Evolutionary conservation across 2,888 invertebrate genomes (phyloP), one percentile per base, ranked within the genome.

Genomic region (Portevinia maculata): DNA sequence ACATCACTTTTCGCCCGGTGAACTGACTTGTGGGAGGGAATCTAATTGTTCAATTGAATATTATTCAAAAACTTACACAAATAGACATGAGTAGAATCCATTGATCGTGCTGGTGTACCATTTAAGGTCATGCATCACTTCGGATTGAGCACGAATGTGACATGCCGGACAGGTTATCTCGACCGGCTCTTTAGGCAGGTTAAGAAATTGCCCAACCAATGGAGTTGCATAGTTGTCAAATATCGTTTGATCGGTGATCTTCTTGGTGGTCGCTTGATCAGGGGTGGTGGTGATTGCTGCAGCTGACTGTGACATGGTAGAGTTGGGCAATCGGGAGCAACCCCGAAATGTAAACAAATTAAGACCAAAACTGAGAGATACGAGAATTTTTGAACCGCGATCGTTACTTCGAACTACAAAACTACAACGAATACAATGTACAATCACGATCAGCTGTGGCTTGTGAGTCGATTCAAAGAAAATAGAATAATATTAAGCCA

Each of bases 171-270:
- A 89, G 75, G 87, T 87, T n/a, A 89, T 73, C 65, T 86, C 50
- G 50, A 87, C 88, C 1, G 89, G 86, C 13, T 87, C 86, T 21
- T 78, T 84, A 1, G 88, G 88, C 69, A 89, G 55, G 48, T 89
- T 90, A 1, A 90, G 87, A 60, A 87, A 89, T 1, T 89, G 89
- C 21, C 89, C 89, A 3, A 88, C 85, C 50, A 89, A 73, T 0
- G 89, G 89, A 19, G 89, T 89, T 52, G 89, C 88, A 86, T 88
- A 89, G 76, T 89, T 89, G 64, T 87, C 85, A 73, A 88, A 88
- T 39, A 89, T 89, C 21, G 87, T 85, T 4, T 84, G 87, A 19
- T 81, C 85, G 44, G 69, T 39, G 5, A 75, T 81, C 71, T 84
- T 78, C 4, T 74, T 70, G 7, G 79, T 55, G 44, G 62, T 41